A percentile compares a stretch with the other conserved stretches of the same genome.
Evolutionary conservation across 2,113 vertebrate genomes (phyloP).

Genomic region (Lepus timidus): DNA sequence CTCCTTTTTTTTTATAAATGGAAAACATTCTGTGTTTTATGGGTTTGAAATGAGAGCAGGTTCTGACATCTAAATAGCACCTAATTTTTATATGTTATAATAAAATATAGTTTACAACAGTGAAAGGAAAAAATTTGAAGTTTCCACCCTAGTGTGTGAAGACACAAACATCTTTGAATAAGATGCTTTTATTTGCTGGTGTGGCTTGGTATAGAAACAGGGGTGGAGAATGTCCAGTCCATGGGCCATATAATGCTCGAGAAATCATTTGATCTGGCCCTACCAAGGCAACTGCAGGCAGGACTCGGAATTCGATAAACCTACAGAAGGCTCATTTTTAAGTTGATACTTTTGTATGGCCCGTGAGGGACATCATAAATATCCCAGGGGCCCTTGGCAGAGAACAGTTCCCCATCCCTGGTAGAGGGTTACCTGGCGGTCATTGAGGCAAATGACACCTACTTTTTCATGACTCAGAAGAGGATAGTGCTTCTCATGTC

Average conservation of each 20-base stretch:
- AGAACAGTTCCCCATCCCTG: too few relatives aligned
- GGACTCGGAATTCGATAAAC: too few relatives aligned
- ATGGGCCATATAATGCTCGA: too few relatives aligned
- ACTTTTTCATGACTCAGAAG: conserved; percentile 2
- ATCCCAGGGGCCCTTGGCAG: too few relatives aligned
- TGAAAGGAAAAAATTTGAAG: not conserved
- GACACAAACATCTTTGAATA: not conserved
- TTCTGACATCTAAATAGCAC: not conserved
- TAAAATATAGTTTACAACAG: conserved; percentile 32
- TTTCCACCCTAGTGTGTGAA: not conserved
- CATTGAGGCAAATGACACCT: not conserved
- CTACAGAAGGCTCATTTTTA: too few relatives aligned
- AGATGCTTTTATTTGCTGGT: not conserved
- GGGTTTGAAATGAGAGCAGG: not conserved
- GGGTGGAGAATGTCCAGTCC: too few relatives aligned
- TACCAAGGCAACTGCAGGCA: too few relatives aligned
- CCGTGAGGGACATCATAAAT: too few relatives aligned
- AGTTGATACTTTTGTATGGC: too few relatives aligned
- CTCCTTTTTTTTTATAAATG: not conserved
- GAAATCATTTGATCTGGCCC: too few relatives aligned
- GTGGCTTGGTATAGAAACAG: not conserved
- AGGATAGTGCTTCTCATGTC: not conserved
- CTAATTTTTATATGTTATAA: conserved; percentile 17
- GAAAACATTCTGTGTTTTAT: not conserved
- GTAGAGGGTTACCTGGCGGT: too few relatives aligned